A percentile compares a stretch with the other conserved stretches of the same genome.
Conservation (phyloP, 2,888 invertebrate genomes). For the Drosophila borealis region DNA sequence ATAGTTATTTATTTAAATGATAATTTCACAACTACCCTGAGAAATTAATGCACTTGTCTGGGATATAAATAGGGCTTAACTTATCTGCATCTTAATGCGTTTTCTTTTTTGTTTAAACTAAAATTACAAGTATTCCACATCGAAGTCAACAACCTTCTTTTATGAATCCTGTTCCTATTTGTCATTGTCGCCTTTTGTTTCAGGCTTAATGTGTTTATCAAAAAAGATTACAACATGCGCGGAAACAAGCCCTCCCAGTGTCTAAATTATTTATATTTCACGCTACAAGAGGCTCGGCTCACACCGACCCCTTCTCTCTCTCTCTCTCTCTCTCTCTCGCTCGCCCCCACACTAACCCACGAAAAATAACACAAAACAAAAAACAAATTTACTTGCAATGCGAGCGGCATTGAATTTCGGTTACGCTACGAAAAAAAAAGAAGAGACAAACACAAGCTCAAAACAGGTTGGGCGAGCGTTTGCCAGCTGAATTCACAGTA, state of each 20-base stretch:
- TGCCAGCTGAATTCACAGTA: constrained; percentile 25
- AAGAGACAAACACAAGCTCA: constrained; percentile 9
- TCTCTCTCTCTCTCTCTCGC: not conserved
- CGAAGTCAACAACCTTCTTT: too few relatives aligned
- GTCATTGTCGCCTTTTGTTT: not conserved
- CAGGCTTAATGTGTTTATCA: constrained; percentile 1
- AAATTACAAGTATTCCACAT: too few relatives aligned
- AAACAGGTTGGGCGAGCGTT: constrained; percentile 25
- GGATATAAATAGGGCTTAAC: not conserved
- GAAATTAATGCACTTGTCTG: not conserved
- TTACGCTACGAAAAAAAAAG: constrained; percentile 10
- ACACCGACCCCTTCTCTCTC: not conserved
- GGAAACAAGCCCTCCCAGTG: not conserved
- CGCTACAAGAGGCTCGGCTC: constrained; percentile 34
- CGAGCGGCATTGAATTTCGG: constrained; percentile 23
- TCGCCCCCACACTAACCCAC: not conserved
- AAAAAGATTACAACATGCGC: not conserved
- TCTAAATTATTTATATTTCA: constrained; percentile 30
- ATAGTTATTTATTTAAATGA: not conserved
- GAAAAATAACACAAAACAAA: not conserved
- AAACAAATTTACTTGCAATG: constrained; percentile 4
- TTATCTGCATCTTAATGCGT: not conserved
- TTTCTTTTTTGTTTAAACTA: too few relatives aligned
- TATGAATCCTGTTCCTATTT: not conserved
- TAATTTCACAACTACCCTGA: not conserved